Evolutionary conservation across 2,888 invertebrate species (phyloP), one percentile per base, ranked within the genome.

Genomic region (Proisotoma minuta): DNA sequence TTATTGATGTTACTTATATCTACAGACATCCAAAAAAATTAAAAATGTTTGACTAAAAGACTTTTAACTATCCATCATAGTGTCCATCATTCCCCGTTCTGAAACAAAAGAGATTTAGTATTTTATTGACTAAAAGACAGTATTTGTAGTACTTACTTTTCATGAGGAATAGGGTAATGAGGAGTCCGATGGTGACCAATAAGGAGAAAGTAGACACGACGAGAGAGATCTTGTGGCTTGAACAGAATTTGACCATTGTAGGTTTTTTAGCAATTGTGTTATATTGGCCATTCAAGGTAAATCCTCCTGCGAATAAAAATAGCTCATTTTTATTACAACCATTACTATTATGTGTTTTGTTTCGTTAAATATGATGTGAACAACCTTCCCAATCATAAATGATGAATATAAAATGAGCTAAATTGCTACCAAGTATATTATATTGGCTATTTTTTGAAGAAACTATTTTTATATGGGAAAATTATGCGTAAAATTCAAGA

Each of bases 81-180:
- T 68, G 59, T 73, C 72, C 73, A 73, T 73, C 73, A 73, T 73
- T 56, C 73, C 73, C 52, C 68, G 68, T 50, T 72, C 73, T 73
- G 59, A 3, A 65, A 65, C 54, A 15, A 39, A 49, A 60, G 22
- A 27, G n/a, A 50, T n/a, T 49, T 47, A 57, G 28, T 15, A n/a
- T 49, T 5, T 34, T 28, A 28, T 4, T 29, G 48, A 18, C 15
- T 24, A 26, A 57, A 5, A 43, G 10, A 23, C 56, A 39, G 47
- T n/a, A 10, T 8, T 34, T 34, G 15, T 34, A 34, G 8, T 34
- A 60, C 71, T 69, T 69, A 73, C 73, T 72, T 66, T 73, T 73
- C 73, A 73, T 73, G 8, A 73, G 60, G 39, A 73, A 62, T 23
- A 73, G 60, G 3, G 73, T 71, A 20, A 73, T 70, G 28, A 71